phyloP scores from a whole-genome alignment of 2,113 vertebrate genomes.

The Scopus umbretta region DNA sequence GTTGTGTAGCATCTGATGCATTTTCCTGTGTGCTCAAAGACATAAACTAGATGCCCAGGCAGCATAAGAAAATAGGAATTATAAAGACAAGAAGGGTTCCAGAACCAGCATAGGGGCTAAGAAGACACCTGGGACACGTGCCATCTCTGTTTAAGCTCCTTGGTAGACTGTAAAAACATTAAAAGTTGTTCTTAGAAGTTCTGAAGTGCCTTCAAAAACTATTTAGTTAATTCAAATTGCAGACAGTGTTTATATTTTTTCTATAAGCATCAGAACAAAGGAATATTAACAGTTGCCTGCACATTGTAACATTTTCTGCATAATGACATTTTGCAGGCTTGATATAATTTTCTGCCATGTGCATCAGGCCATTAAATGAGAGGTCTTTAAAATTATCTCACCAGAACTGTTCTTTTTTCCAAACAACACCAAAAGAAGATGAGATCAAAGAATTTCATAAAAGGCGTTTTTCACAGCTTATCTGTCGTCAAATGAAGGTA shows the following conservation, averaged over 20 bases:
- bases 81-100: neutral
- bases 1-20: neutral
- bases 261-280: neutral
- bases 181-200: constrained; percentile 1
- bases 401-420: constrained; percentile 27
- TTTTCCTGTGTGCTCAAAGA: neutral
- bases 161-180: neutral
- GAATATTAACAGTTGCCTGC: constrained; percentile 28
- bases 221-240: neutral
- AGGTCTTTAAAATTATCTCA: constrained; percentile 59
- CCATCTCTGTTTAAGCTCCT: neutral
- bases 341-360: constrained; percentile 31
- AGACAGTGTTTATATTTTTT: neutral
- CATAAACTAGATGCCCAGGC: neutral
- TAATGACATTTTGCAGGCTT: neutral
- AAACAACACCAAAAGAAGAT: constrained; percentile 43
- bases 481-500: constrained; percentile 63
- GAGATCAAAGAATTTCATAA: constrained; percentile 67
- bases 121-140: neutral
- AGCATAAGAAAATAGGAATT: neutral
- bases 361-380: constrained; percentile 37
- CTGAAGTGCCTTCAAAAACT: neutral
- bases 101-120: neutral
- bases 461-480: constrained; percentile 27
- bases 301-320: constrained; percentile 14